Evolutionary conservation across 2,888 invertebrate species (phyloP), one percentile per base, ranked within the genome.

Genomic region (Balanococcus diminutus): DNA sequence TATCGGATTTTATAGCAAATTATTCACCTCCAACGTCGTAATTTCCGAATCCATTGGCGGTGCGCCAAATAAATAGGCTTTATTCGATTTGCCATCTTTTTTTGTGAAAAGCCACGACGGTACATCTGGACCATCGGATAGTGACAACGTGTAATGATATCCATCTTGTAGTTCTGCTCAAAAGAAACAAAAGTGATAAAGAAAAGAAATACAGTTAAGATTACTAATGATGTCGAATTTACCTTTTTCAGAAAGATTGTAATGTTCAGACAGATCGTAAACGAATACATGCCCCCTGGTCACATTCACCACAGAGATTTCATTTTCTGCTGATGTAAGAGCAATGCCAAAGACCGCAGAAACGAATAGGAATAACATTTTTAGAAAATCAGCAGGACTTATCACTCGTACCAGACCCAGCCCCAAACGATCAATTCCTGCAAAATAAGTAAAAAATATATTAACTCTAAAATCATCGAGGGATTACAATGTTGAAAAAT

Each of bases 81-180:
- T 93, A 88, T 94, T 93, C 88, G 95, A 94, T 87, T 93, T 91
- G n/a, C 93, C 92, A 88, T 96, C 96, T 89, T 95, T 96, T 87
- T 94, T 93, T 89, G 96, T 96, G 85, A 94, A 93, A 87, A 97
- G 93, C 97, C 97, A 97, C 3, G 93, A 91, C 0, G 97, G 97
- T 67, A 97, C 91, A 90, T 97, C 96, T 0, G 97, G 96, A 87
- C 94, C 93, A 87, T 94, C 93, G 83, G 93, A 90, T 86, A 96
- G 89, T 0, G 96, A 94, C 0, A 95, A 93, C 87, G 95, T 93
- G 90, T 95, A 96, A 1, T 93, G 92, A 89, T 93, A 94, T 87
- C 93, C 93, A 88, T 93, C 91, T 87, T 91, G 91, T 87, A 91
- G 91, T 88, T 92, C 93, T 93, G 89, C 9, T 90, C 82, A 84